Base-by-base conservation (phyloP, 1,140 invertebrate genomes). In the Drosophila teissieri region DNA sequence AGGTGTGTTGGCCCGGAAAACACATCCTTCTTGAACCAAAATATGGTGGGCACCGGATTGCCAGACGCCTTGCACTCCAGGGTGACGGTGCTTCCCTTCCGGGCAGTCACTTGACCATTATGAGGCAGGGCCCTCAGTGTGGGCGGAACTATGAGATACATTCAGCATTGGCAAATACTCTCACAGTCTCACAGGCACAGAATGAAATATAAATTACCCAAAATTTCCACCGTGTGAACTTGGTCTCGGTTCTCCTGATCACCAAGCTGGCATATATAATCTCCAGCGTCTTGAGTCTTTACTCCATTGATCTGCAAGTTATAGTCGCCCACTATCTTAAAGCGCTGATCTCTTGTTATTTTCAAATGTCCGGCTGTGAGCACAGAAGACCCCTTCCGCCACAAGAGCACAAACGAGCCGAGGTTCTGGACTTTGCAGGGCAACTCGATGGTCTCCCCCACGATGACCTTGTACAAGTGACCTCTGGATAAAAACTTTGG, bases 341-440 rank as follows among this genome's bases (percentile, higher is more conserved):
- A 94, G 46, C 95, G 85, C 10, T 92, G 91, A 81, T 95, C 94
- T 57, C 94, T 91, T 3, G 94, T 93, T 34, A 95, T 94, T 92
- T 94, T 95, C 40, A 95, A 93, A 39, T 93, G 94, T 3, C 94
- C 94, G 8, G 95, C 95, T 31, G 94, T 94, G 3, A 95, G 89
- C 1, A 95, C 94, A 0, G 94, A 93, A 8, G 93, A 93, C 7
- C 94, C 95, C 73, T 94, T 92, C 51, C 94, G 93, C 95, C 95
- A 95, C 48, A 95, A 91, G 31, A 95, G 85, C 24, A 95, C 94
- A 79, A 93, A 95, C 2, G 93, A 93, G 36, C 94, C 94, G 73
- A 96, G 93, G 92, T 96, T 95, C 78, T 96, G 95, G 2, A 96
- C 95, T 93, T 96, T 95, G 79, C 96, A 96, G 6, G 96, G 96